These are phyloP conservation scores for Probosciger aterrimus DNA, from an alignment of 2,113 vertebrate species.

Conservation along the genomic window DNA sequence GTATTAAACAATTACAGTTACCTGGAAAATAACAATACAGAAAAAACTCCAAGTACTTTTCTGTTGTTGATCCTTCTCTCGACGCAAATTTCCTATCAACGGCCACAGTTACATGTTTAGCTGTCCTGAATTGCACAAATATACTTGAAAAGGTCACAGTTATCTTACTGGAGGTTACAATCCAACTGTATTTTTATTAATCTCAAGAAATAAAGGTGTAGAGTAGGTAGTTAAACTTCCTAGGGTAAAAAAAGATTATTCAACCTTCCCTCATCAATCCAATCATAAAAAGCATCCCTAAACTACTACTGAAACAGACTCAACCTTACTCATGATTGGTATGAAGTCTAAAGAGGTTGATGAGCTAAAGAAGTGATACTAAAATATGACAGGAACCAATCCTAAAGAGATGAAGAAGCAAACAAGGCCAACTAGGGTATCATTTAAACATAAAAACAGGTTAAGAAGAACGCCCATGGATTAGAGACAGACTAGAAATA, in stretches of 20 bases:
- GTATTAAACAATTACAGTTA: neutral
- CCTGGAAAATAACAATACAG: neutral
- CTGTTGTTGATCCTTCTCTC: neutral
- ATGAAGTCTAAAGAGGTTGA: neutral
- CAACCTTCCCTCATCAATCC: neutral
- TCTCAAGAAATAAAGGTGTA: neutral
- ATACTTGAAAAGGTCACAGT: neutral
- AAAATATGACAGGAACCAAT: neutral
- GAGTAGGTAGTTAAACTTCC: neutral
- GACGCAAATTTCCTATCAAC: neutral
- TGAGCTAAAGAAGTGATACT: neutral
- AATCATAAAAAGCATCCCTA: neutral
- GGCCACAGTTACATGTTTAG: neutral
- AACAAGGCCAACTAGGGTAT: neutral
- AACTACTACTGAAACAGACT: neutral
- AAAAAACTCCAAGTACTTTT: neutral
- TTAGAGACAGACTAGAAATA: neutral
- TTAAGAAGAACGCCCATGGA: neutral
- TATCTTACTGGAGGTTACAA: neutral
- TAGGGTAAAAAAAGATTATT: neutral
- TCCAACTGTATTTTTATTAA: neutral
- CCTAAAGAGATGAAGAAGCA: neutral
- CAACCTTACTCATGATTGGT: fast-evolving
- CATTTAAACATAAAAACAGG: neutral
- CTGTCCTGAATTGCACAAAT: neutral